phyloP scores from a whole-genome alignment of 2,888 invertebrate genomes.

The Nipponacmea schrenckii region DNA sequence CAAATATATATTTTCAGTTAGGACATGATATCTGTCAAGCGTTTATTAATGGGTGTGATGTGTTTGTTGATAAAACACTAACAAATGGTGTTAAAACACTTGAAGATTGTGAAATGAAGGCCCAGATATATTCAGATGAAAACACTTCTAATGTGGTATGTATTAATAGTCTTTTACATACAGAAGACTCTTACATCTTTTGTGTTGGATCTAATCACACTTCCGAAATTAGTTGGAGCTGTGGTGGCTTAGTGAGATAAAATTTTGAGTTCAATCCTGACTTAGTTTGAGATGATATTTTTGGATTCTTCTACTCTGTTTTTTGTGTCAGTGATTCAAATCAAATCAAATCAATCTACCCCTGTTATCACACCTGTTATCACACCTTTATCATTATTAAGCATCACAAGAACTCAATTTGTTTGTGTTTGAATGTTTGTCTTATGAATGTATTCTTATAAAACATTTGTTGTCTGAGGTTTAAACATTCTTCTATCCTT shows the following conservation, averaged over 20 bases:
- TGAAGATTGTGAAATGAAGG: slow-evolving; percentile 48
- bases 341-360: too few relatives aligned
- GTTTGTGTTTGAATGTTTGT: background rate
- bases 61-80: slow-evolving; percentile 55
- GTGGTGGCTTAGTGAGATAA: too few relatives aligned
- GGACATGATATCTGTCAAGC: slow-evolving; percentile 47
- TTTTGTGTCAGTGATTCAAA: too few relatives aligned
- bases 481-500: background rate
- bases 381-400: background rate
- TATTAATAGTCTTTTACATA: background rate
- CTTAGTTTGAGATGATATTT: too few relatives aligned
- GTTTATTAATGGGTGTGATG: slow-evolving; percentile 55
- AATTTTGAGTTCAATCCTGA: too few relatives aligned
- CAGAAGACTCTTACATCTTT: background rate
- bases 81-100: slow-evolving; percentile 52
- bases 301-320: too few relatives aligned
- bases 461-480: background rate
- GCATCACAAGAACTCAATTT: background rate
- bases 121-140: slow-evolving; percentile 36
- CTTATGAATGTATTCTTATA: background rate
- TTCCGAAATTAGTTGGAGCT: too few relatives aligned
- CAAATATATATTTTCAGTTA: slow-evolving; percentile 39
- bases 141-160: slow-evolving; percentile 33
- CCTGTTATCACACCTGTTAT: too few relatives aligned
- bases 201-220: background rate